Conservation (phyloP, 2,797 vertebrate species). For the Sparidentex hasta region DNA sequence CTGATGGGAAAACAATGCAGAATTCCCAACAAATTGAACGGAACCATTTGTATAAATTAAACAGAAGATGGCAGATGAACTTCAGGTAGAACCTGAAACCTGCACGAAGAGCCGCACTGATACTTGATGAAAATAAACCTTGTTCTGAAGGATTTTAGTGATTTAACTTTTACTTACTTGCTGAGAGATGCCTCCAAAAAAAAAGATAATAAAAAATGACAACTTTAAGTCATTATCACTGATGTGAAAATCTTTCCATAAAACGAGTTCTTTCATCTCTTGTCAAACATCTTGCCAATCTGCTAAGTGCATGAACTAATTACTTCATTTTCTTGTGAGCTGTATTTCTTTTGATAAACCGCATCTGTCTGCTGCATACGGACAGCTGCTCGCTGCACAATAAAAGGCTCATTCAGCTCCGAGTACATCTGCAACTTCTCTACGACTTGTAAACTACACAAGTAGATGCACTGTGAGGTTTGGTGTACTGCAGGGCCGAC, state of each 20-base stretch:
- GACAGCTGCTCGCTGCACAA: slow-evolving; percentile 41
- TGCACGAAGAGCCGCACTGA: slow-evolving; percentile 4
- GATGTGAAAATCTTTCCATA: not conserved
- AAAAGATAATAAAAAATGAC: not conserved
- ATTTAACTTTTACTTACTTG: not conserved
- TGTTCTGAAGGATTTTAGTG: not conserved
- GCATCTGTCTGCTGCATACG: slow-evolving; percentile 42
- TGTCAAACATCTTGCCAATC: slow-evolving; percentile 33
- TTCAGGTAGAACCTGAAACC: slow-evolving; percentile 23
- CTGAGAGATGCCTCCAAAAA: not conserved
- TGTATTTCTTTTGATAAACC: slow-evolving; percentile 36
- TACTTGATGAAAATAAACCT: not conserved
- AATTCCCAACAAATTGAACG: slow-evolving; percentile 62
- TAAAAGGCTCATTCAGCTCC: slow-evolving; percentile 37
- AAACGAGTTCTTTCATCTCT: not conserved
- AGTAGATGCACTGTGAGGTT: slow-evolving; percentile 1
- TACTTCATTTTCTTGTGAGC: slow-evolving; percentile 15
- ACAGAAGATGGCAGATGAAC: slow-evolving; percentile 36
- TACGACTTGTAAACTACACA: not conserved
- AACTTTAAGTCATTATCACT: not conserved
- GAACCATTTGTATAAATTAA: slow-evolving; percentile 55
- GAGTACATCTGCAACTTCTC: slow-evolving; percentile 30
- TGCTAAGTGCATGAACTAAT: slow-evolving; percentile 23
- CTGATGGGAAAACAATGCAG: slow-evolving; percentile 57
- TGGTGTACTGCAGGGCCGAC: not conserved